Evolutionary conservation across 2,797 vertebrate species (phyloP).

Genomic region (Acipenser oxyrinchus): DNA sequence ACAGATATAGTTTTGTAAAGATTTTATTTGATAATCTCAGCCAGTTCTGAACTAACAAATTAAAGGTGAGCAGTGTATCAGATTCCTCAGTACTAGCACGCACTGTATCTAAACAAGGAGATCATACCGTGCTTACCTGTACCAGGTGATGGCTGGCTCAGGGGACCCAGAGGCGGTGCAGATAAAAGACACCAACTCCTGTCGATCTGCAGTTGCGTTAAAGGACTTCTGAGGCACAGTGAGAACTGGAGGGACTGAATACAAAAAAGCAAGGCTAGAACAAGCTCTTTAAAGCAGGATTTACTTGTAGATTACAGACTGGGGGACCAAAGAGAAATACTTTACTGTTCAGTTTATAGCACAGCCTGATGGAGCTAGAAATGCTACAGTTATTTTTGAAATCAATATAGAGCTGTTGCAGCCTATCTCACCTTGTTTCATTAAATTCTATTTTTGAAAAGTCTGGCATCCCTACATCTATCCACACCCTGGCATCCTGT

Average conservation of each 20-base stretch:
- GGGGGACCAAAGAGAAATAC: conserved; percentile 3
- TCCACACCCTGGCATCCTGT: no score
- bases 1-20: no score
- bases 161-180: conserved; percentile 87
- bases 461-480: background rate
- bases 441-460: background rate
- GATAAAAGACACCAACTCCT: conserved; percentile 79
- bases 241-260: conserved; percentile 79
- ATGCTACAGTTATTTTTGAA: background rate
- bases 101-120: background rate
- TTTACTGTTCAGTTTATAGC: conserved; percentile 3
- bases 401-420: conserved; percentile 3
- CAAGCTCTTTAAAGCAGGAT: background rate
- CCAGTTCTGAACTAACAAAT: background rate
- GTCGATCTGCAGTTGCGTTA: conserved; percentile 91
- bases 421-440: background rate
- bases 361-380: background rate
- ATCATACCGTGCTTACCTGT: conserved; percentile 62
- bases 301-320: background rate
- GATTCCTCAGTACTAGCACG: no score
- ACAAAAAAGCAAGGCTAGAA: background rate
- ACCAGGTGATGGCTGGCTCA: conserved; percentile 82
- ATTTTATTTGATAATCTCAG: background rate
- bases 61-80: background rate
- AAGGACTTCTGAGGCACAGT: conserved; percentile 80